phyloP scores from a whole-genome alignment of 2,113 vertebrate species.

The Polypterus senegalus region DNA sequence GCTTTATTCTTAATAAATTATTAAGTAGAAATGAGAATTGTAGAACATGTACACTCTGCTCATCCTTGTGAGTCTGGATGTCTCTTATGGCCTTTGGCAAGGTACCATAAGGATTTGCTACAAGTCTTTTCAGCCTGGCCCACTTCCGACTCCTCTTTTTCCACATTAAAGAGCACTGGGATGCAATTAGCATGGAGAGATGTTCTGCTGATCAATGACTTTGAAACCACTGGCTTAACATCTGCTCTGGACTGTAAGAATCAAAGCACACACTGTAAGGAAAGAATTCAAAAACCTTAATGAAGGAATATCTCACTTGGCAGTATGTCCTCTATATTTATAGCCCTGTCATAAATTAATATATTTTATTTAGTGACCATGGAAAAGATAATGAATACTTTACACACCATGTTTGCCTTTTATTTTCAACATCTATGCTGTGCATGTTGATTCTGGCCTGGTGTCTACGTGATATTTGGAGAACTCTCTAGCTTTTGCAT shows the following conservation, averaged over 20 bases:
- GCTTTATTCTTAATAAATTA: too few relatives aligned
- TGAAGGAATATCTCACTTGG: background rate
- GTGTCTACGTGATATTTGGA: too few relatives aligned
- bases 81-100: too few relatives aligned
- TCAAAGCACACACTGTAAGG: background rate
- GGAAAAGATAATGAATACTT: background rate
- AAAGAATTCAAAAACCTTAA: background rate
- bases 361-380: background rate
- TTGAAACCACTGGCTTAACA: background rate
- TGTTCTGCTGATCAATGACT: background rate
- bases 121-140: too few relatives aligned
- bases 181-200: background rate
- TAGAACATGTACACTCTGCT: background rate
- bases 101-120: too few relatives aligned
- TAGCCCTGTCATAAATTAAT: background rate
- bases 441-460: too few relatives aligned
- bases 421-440: too few relatives aligned
- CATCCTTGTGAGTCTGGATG: too few relatives aligned
- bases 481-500: too few relatives aligned
- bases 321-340: background rate
- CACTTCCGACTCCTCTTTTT: background rate
- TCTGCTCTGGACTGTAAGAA: background rate
- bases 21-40: too few relatives aligned
- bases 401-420: too few relatives aligned
- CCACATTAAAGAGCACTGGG: background rate